Evolutionary conservation across 2,888 invertebrate genomes (phyloP), one percentile per base, ranked within the genome.

Genomic region (Hedya salicella): DNA sequence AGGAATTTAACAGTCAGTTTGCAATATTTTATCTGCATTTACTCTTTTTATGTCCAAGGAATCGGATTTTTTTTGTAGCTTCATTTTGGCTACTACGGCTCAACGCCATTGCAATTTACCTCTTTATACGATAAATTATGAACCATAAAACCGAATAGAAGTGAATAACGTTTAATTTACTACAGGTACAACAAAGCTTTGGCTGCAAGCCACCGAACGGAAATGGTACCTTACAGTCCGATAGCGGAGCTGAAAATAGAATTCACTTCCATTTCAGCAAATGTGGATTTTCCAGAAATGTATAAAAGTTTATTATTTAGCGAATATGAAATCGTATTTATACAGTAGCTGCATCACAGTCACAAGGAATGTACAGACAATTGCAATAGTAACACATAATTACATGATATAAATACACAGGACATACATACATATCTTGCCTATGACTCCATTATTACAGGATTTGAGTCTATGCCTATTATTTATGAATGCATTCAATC

Each of bases 221-320:
- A 48, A 53, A 48, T 16, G 44, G 16, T 21, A 53, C 19, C 25
- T 17, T 46, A 14, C 42, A 36, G 53, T 62, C 25, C 25, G 44
- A 21, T 21, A 62, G 36, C 46, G 36, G 5, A 36, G 46, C 53
- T 16, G 54, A 62, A 62, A 54, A 62, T 62, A 54, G 62, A 54
- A 54, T 62, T 40, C 62, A 21, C 46, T 39, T 63, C 48, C 54
- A 56, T 56, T 62, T 32, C 17, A 25, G 25, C 48, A 19, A 54
- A 48, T 46, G n/a, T 44, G 46, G 17, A 17, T 16, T 59, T 59
- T 48, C 25, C 25, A 42, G 11, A 17, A 56, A 56, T 56, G 48
- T 48, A 48, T 48, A 21, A 48, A 19, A 13, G 11, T 48, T 48
- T 21, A 48, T 21, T 32, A 32, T 36, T 36, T 9, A 36, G 9